These are phyloP conservation scores for Agapornis roseicollis DNA, from an alignment of 2,113 vertebrate species.

Conservation along the genomic window DNA sequence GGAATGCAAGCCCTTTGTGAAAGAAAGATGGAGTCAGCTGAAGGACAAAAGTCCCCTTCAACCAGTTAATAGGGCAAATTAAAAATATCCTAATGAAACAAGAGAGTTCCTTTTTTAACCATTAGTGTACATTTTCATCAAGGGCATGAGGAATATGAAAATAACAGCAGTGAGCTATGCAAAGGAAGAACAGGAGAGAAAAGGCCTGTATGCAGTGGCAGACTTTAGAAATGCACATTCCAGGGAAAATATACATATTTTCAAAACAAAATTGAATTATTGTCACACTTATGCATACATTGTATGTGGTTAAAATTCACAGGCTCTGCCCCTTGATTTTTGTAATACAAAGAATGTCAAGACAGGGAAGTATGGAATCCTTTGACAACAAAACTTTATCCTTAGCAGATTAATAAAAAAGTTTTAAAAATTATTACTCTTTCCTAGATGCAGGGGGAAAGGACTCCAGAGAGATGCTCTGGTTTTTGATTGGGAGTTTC, in stretches of 20 bases:
- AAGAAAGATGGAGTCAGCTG: neutral
- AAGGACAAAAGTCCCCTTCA: neutral
- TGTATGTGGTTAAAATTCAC: neutral
- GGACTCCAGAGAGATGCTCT: neutral
- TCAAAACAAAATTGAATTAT: neutral
- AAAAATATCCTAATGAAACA: neutral
- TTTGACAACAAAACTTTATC: neutral
- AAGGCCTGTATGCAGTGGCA: neutral
- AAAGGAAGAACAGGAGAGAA: neutral
- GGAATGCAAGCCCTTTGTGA: neutral
- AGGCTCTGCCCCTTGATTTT: neutral
- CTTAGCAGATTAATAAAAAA: neutral
- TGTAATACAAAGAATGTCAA: neutral
- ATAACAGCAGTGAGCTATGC: neutral
- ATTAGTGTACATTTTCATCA: neutral
- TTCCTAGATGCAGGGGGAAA: neutral
- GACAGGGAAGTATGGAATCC: neutral
- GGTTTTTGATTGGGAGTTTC: neutral
- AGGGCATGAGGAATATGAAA: neutral
- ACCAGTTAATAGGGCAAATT: neutral
- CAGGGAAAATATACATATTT: neutral
- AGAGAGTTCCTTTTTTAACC: neutral
- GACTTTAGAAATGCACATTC: neutral
- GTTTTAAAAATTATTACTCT: neutral
- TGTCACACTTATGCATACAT: neutral